Evolutionary conservation across 2,888 invertebrate species (phyloP), one percentile per base, ranked within the genome.

Genomic region (Ormyrus pomaceus): DNA sequence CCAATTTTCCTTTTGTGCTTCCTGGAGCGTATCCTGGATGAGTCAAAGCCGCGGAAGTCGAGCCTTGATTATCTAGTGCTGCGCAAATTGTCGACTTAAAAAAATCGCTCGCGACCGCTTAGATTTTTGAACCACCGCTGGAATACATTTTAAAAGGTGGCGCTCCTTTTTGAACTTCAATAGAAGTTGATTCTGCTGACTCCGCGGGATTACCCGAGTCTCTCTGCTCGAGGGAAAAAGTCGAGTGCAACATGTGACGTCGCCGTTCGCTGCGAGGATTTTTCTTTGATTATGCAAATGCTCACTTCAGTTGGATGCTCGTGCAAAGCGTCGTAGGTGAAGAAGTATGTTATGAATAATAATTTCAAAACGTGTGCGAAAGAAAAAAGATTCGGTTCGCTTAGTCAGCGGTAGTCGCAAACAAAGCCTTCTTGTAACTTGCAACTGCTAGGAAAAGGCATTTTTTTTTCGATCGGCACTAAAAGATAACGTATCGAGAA

Each of bases 401-500:
- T 55, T 34, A 45, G 34, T 64, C 53, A 53, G 11, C 46, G 6
- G 5, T 7, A 61, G 61, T 75, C 55, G 6, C 46, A 71, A 48
- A 59, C 46, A 59, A 58, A 55, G 34, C 56, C 11, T 46, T 46
- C 66, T 64, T 9, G 4, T 10, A 50, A 19, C 19, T 19, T n/a
- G 13, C 11, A 7, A 66, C 1, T 13, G 61, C 13, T 34, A 19
- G 13, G 51, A 56, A 55, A 69, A 71, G 59, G 58, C 2, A n/a
- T n/a, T 2, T 66, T 56, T 69, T 66, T 66, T 58, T 46, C n/a
- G 46, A 11, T 45, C 55, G 58, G 9, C 34, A 13, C 34, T 62
- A 55, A 66, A 8, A 83, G 84, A 83, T 84, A 84, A n/a, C 81
- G 34, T 83, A 84, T 83, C 83, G 58, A 55, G 19, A 64, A 51